Evolutionary conservation across 2,113 vertebrate genomes (phyloP).

Genomic region (Odocoileus virginianus): DNA sequence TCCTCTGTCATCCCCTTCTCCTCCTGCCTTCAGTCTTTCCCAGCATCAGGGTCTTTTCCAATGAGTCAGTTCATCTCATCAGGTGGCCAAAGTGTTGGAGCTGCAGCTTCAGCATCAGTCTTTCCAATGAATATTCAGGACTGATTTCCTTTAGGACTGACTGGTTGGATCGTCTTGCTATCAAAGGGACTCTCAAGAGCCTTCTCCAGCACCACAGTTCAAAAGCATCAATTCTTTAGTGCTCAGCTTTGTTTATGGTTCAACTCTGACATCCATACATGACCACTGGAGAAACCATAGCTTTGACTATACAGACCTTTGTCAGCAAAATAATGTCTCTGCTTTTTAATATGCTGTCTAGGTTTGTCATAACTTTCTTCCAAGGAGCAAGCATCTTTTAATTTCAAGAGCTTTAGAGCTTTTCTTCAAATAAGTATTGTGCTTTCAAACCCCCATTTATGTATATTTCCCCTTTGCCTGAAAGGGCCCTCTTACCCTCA

Average conservation of each 20-base stretch:
- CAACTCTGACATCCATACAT: neutral
- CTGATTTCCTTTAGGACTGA: neutral
- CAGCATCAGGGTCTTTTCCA: neutral
- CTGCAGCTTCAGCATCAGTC: neutral
- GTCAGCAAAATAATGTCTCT: neutral
- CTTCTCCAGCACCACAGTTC: neutral
- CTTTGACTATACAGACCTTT: neutral
- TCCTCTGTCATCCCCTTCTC: neutral
- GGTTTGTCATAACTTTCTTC: neutral
- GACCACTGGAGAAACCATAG: neutral
- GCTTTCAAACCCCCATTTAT: neutral
- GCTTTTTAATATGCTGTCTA: neutral
- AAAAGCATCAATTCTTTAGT: neutral
- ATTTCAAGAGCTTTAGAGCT: neutral
- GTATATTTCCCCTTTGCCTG: neutral
- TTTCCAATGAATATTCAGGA: neutral
- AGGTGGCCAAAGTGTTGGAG: neutral
- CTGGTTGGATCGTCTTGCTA: neutral
- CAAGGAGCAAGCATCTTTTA: neutral
- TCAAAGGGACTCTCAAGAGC: neutral
- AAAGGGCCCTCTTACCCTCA: neutral
- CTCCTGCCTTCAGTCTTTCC: neutral
- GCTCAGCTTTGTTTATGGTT: neutral
- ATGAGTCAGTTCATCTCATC: neutral
- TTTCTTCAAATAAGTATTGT: neutral